phyloP scores from a whole-genome alignment of 2,888 invertebrate species.

The Iselma pallidipennis region DNA sequence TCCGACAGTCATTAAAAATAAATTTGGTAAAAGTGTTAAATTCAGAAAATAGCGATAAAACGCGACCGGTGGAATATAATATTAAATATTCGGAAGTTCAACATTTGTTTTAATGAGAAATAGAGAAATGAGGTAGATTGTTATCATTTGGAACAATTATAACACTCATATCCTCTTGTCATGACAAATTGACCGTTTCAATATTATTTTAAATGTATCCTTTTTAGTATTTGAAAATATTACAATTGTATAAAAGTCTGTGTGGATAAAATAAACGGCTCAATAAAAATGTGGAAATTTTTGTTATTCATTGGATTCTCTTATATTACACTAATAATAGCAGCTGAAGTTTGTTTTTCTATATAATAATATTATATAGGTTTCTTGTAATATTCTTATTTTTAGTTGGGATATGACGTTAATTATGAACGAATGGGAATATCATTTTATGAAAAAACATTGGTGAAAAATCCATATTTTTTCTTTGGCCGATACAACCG shows the following conservation, averaged over 20 bases:
- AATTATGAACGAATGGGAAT: conserved; percentile 9
- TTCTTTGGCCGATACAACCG: conserved; percentile 13
- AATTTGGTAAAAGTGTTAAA: no score
- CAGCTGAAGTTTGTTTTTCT: background rate
- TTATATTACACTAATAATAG: background rate
- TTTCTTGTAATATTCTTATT: background rate
- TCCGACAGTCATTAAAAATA: no score
- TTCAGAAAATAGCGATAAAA: no score
- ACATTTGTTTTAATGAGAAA: background rate
- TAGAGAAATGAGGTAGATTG: background rate
- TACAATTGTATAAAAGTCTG: background rate
- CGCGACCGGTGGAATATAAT: no score
- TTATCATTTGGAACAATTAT: background rate
- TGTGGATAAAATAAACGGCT: background rate
- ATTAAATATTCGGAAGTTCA: background rate
- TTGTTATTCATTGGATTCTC: background rate
- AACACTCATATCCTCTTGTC: background rate
- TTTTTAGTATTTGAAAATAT: background rate
- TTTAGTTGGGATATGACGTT: conserved; percentile 9
- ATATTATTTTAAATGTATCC: background rate
- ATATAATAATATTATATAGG: no score
- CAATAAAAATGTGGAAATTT: background rate
- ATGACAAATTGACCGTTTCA: background rate
- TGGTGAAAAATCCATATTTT: conserved; percentile 11
- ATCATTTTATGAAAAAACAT: conserved; percentile 6